Base-by-base conservation (phyloP, 1,140 invertebrate genomes). In the Drosophila trapezifrons region DNA sequence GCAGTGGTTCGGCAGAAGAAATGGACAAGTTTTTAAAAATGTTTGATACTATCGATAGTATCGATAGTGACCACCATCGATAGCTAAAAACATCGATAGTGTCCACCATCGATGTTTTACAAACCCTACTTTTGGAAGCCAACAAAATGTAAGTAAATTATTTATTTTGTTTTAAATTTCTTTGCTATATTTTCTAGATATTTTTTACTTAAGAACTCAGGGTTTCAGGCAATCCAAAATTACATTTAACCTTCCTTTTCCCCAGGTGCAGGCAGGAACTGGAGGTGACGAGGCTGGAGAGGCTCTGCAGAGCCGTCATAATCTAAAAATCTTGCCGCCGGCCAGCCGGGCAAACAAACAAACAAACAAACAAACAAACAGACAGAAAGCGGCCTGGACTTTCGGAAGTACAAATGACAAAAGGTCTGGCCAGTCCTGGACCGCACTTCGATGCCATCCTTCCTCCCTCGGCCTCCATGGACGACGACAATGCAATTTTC, bases 401-500 rank as follows among this genome's bases (percentile, higher is more conserved):
- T 42, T 67, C 18, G 43, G 47, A 17, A 64, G 57, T 43, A 54
- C 65, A 63, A 84, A 77, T 67, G 73, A 76, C 56, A 77, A 77
- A 67, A 57, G 75, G 63, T 47, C 62, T 37, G 45, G 42, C 25
- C 37, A 20, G 20, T 18, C 64, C 69, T 35, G 67, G 15, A 20
- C 54, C 47, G 13, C 46, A 63, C 25, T 5, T 20, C 42, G 56
- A 35, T 15, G 15, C 22, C 46, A 27, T 15, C 32, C 32, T n/a
- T n/a, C 32, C n/a, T 15, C 29, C 17, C 40, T 29, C 2, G 13
- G 1, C n/a, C 43, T n/a, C n/a, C n/a, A n/a, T n/a, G n/a, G 51
- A 63, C 56, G 69, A 54, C 60, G 57, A 80, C 81, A 86, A 86
- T 86, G 82, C 82, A 86, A 82, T 86, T 86, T 81, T 81, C 82